phyloP scores from a whole-genome alignment of 2,888 invertebrate genomes.

The Standfussiana lucernea region DNA sequence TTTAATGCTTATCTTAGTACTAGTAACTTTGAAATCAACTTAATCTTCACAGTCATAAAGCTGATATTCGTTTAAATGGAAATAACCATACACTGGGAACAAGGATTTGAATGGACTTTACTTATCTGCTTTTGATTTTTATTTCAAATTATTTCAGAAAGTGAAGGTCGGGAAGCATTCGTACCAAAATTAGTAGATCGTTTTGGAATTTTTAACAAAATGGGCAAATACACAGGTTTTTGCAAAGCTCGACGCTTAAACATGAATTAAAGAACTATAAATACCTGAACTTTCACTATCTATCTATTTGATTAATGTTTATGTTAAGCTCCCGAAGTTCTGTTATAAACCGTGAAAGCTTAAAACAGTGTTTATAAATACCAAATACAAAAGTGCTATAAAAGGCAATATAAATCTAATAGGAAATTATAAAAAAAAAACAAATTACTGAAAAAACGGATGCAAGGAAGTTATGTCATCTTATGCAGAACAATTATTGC shows the following conservation, averaged over 20 bases:
- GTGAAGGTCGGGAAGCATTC: conserved; percentile 53
- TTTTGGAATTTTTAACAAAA: conserved; percentile 7
- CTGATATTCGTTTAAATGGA: background rate
- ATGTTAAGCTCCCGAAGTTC: no score
- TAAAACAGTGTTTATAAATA: no score
- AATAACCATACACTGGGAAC: background rate
- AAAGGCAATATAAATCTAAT: background rate
- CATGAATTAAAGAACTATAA: background rate
- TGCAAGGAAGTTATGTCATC: background rate
- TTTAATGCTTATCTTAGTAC: background rate
- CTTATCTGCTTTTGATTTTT: conserved; percentile 32
- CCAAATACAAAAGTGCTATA: background rate
- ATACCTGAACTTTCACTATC: no score
- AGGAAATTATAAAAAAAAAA: background rate
- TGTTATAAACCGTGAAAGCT: no score
- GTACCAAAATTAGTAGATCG: background rate
- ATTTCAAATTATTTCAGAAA: conserved; percentile 55
- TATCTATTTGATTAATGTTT: no score
- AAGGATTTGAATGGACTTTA: background rate
- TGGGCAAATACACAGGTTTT: background rate
- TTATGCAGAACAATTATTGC: background rate
- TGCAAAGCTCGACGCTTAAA: no score
- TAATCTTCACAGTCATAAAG: background rate
- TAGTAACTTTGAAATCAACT: background rate
- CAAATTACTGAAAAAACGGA: background rate